Evolutionary conservation across 2,797 vertebrate genomes (phyloP).

Genomic region (Heliangelus exortis): DNA sequence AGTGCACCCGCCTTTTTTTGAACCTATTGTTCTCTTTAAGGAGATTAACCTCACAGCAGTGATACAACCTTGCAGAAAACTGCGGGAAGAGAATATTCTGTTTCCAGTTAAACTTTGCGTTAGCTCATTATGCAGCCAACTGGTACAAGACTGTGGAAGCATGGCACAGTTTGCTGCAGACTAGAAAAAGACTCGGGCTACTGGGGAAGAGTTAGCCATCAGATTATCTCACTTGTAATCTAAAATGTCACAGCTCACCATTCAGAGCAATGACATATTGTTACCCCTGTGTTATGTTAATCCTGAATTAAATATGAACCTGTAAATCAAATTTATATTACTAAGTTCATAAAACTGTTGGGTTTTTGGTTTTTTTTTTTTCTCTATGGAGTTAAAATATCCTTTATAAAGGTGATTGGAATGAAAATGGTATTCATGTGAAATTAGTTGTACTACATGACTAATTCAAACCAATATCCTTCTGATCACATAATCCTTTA

Average conservation of each 20-base stretch:
- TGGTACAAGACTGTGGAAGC: background rate
- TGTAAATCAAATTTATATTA: background rate
- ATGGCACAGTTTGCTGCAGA: background rate
- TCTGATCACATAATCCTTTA: background rate
- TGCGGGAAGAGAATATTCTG: background rate
- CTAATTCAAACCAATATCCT: background rate
- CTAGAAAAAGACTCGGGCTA: background rate
- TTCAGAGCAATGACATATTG: background rate
- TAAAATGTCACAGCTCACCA: background rate
- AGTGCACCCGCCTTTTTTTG: background rate
- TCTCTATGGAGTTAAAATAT: background rate
- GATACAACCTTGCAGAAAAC: background rate
- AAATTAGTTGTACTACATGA: background rate
- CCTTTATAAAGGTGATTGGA: background rate
- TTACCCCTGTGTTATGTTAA: background rate
- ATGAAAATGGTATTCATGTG: background rate
- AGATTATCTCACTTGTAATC: background rate
- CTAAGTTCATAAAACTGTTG: background rate
- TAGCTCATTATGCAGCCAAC: background rate
- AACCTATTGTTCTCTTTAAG: background rate
- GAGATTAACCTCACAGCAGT: background rate
- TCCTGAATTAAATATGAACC: background rate
- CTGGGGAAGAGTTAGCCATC: background rate
- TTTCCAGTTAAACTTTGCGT: background rate
- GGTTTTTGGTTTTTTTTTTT: background rate